These are phyloP conservation scores for Lithobates pipiens DNA, from an alignment of 2,797 vertebrate genomes.

Conservation along the genomic window DNA sequence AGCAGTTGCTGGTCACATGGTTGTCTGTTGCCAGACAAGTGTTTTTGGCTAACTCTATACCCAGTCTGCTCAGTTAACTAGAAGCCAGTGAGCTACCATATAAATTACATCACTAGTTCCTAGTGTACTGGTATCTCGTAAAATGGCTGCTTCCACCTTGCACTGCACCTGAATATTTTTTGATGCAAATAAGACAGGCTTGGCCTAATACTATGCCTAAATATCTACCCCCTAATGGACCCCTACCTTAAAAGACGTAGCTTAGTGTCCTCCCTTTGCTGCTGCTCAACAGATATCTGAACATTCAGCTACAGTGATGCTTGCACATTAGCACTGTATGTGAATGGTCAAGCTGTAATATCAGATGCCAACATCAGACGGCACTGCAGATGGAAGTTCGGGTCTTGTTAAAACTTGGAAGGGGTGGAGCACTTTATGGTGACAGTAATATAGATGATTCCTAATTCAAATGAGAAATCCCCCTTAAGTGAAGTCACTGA, in stretches of 20 bases:
- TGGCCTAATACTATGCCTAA: neutral
- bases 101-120: neutral
- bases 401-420: neutral
- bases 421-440: neutral
- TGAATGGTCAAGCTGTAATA: neutral
- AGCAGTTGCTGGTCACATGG: neutral
- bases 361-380: no score
- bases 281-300: neutral
- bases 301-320: neutral
- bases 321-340: neutral
- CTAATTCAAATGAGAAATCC: neutral
- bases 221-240: neutral
- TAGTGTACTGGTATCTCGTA: neutral
- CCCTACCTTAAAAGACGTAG: neutral
- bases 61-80: neutral
- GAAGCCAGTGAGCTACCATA: neutral
- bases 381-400: no score
- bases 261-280: neutral
- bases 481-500: no score
- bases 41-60: neutral
- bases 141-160: neutral
- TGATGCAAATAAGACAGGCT: conserved; percentile 25
- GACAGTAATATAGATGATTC: neutral
- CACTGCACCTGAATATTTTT: conserved; percentile 8
- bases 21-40: neutral